These are phyloP conservation scores for Thunnus albacares DNA, from an alignment of 2,797 vertebrate genomes.

Conservation along the genomic window DNA sequence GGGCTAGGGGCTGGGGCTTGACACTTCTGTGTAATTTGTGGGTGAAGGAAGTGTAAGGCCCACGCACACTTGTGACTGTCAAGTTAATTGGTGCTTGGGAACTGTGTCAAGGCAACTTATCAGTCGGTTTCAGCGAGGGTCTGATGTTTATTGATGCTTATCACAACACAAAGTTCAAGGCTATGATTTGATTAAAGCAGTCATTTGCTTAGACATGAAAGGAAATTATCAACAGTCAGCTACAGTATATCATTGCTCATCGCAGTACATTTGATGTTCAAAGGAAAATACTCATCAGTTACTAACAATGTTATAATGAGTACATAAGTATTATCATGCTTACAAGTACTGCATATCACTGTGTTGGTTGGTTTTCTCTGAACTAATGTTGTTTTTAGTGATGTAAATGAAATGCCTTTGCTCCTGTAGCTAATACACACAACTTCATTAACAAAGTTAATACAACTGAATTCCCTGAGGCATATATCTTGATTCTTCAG, in stretches of 20 bases:
- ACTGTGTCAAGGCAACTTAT: slow-evolving; percentile 44
- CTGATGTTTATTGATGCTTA: slow-evolving; percentile 4
- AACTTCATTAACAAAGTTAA: background rate
- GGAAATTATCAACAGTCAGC: slow-evolving; percentile 11
- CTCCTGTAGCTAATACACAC: background rate
- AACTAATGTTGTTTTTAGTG: background rate
- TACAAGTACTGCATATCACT: background rate
- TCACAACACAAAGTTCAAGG: background rate
- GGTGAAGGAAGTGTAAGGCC: slow-evolving; percentile 69
- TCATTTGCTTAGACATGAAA: slow-evolving; percentile 32
- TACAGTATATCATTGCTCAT: slow-evolving; percentile 41
- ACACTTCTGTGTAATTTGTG: slow-evolving; percentile 82
- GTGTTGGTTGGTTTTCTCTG: background rate
- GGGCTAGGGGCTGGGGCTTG: slow-evolving; percentile 49
- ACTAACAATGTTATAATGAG: slow-evolving; percentile 12
- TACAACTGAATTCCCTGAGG: background rate
- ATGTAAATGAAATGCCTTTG: slow-evolving; percentile 1
- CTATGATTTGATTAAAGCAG: background rate
- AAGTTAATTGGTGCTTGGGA: slow-evolving; percentile 58
- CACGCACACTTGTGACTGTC: slow-evolving; percentile 54
- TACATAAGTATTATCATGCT: background rate
- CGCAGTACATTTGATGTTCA: slow-evolving; percentile 6
- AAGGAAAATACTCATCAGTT: slow-evolving; percentile 24
- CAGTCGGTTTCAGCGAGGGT: background rate
- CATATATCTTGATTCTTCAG: background rate